Percentiles rank a stretch among this genome's conserved stretches.
These are phyloP conservation scores for Mechanitis messenoides DNA, from an alignment of 2,888 invertebrate species.

Conservation along the genomic window DNA sequence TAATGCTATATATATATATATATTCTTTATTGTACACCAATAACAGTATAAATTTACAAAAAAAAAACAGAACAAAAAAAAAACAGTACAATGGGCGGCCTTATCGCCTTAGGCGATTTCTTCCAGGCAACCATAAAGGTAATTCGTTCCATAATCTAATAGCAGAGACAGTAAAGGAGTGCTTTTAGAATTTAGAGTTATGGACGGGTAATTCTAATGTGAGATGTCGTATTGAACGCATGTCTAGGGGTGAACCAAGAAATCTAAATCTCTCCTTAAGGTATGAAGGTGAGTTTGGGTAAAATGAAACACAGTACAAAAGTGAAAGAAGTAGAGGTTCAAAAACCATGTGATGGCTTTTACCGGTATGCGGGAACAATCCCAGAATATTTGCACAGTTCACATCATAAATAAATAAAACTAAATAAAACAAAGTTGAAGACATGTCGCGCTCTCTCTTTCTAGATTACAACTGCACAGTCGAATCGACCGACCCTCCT, in stretches of 20 bases:
- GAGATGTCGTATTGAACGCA: no score
- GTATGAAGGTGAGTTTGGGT: conserved; percentile 64
- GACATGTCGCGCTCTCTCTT: conserved; percentile 45
- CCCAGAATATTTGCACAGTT: conserved; percentile 48
- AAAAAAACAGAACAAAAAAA: no score
- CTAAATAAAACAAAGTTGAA: conserved; percentile 35
- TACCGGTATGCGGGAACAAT: conserved; percentile 63
- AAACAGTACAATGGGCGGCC: no score
- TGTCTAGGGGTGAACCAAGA: no score
- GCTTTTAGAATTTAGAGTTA: no score
- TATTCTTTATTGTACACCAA: no score
- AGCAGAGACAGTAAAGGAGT: no score
- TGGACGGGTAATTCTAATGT: no score
- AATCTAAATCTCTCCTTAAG: no score
- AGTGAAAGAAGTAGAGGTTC: conserved; percentile 59
- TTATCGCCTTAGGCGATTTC: no score
- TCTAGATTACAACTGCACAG: conserved; percentile 20
- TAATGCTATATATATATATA: neutral
- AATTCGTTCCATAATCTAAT: no score
- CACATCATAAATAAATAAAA: conserved; percentile 41
- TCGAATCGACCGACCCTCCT: neutral
- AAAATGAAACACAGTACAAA: conserved; percentile 53
- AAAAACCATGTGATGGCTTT: conserved; percentile 72
- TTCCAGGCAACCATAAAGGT: no score
- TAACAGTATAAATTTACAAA: conserved; percentile 36